Conservation (phyloP, 2,797 vertebrate species). For the Lutra lutra region DNA sequence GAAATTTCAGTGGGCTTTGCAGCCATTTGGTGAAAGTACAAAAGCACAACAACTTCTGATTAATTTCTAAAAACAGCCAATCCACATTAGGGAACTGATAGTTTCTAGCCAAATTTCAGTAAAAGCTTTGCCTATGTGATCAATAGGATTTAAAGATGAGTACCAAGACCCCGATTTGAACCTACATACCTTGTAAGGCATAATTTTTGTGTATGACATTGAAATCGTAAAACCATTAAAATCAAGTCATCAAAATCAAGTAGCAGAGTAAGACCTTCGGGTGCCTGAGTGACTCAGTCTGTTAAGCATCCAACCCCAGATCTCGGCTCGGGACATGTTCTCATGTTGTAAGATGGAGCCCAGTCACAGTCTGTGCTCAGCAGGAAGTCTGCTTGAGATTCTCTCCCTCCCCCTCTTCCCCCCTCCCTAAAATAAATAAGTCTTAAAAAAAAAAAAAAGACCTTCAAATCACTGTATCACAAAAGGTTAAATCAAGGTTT, state of each 20-base stretch:
- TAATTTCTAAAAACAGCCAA: background rate
- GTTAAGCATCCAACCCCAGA: background rate
- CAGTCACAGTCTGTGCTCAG: background rate
- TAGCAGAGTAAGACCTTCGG: background rate
- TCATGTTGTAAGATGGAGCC: background rate
- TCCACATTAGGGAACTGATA: background rate
- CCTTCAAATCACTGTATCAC: background rate
- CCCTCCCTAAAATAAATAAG: background rate
- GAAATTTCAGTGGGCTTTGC: background rate
- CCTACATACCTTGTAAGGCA: background rate
- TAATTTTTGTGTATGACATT: background rate
- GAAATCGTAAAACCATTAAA: background rate
- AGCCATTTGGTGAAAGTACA: background rate
- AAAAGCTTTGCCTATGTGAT: background rate
- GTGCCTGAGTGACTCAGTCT: background rate
- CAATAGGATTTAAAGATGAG: background rate
- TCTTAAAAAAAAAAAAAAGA: background rate
- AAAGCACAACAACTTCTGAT: background rate
- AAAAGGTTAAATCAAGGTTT: background rate
- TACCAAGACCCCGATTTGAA: background rate
- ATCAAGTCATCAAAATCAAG: background rate
- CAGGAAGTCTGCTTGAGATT: background rate
- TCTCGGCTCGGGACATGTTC: background rate
- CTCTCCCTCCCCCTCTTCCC: background rate
- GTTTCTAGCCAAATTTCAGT: background rate